Base-by-base conservation (phyloP, 1,140 invertebrate species). In the Drosophila nebulosa region DNA sequence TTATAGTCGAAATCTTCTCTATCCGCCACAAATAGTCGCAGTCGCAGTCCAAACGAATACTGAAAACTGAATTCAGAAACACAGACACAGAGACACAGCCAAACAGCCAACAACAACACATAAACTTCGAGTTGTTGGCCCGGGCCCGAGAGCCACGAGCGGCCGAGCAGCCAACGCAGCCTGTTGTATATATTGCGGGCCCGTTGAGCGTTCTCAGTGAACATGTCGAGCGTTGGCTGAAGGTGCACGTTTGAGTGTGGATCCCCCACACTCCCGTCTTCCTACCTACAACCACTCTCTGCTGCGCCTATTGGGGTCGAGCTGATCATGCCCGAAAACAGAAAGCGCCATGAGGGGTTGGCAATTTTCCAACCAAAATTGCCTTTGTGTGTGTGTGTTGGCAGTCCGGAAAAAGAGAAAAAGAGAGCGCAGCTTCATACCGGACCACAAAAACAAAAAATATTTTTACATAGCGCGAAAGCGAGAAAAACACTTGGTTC, bases 41-140 rank as follows among this genome's bases (percentile, higher is more conserved):
- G 74, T 71, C 85, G 85, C 83, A 86, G 78, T 86, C 86, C 84
- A 89, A 90, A 78, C 72, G 80, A 68, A 90, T 83, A 90, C 86
- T 86, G 74, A 86, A 85, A 81, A 70, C 80, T 80, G 85, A 89
- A 89, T 84, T 89, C 78, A 73, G 78, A 74, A 67, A 74, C 74
- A 46, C 70, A 74, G 70, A 72, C 71, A 18, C 71, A 74, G 71
- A 64, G 55, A 18, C 63, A 64, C 68, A 75, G 73, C 64, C 78
- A 81, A 77, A 42, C 39, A 42, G 39, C 39, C 39, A 42, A 42
- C 14, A 46, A 46, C 39, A 46, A 46, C 39, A 46, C 18, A 46
- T 46, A 46, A 46, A 46, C 39, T 74, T 83, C 77, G 74, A 79
- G 75, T 79, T 77, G 75, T 77, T 74, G 79, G 76, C 79, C 70